Percentiles rank a stretch among this genome's conserved stretches.
Conservation (phyloP, 2,113 vertebrate genomes). For the Vombatus ursinus region DNA sequence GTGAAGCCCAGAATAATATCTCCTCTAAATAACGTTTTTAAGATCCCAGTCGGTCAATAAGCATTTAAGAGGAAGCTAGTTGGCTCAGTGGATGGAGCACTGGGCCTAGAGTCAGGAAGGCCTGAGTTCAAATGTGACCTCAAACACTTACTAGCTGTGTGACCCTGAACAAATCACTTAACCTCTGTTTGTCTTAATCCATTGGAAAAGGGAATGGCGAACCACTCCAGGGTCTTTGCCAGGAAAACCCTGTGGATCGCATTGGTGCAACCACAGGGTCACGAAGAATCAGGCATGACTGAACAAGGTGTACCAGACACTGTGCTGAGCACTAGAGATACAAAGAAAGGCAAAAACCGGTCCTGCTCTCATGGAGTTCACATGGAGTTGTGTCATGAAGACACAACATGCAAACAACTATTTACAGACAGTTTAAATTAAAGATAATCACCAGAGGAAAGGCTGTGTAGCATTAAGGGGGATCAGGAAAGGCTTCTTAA, state of each 20-base stretch:
- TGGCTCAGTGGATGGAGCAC: background rate
- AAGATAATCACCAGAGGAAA: background rate
- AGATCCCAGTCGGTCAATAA: background rate
- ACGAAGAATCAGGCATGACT: background rate
- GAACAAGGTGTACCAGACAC: background rate
- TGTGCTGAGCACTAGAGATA: background rate
- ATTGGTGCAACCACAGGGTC: background rate
- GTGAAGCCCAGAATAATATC: background rate
- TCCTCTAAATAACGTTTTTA: background rate
- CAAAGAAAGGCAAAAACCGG: background rate
- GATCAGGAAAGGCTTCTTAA: background rate
- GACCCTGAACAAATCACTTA: no score
- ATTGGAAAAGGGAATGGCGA: background rate
- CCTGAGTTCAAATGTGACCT: no score
- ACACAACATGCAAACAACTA: background rate
- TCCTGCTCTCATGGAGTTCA: background rate
- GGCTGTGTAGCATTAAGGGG: background rate
- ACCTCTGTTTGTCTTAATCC: no score
- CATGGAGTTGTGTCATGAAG: no score
- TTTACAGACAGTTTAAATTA: background rate
- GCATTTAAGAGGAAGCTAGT: background rate
- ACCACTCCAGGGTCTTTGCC: background rate
- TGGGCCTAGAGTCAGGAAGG: background rate
- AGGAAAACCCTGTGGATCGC: background rate
- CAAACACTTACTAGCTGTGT: no score